Evolutionary conservation across 2,888 invertebrate species (phyloP).

Genomic region (Subacronicta megacephala): DNA sequence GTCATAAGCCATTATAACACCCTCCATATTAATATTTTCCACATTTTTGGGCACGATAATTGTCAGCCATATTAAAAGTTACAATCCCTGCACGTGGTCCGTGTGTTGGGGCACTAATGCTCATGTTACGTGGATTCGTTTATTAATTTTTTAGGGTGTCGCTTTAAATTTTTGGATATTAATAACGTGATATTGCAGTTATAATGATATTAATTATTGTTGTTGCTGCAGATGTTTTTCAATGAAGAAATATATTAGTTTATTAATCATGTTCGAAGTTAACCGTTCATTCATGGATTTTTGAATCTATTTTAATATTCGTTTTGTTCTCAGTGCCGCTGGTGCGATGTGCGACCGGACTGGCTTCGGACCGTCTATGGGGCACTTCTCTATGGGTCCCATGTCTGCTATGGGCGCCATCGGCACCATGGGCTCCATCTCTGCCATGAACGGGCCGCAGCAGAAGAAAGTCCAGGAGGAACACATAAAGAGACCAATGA

Average conservation of each 20-base stretch:
- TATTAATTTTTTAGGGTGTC: slow-evolving; percentile 58
- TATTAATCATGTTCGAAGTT: too few relatives aligned
- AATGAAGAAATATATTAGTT: background rate
- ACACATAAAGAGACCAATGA: slow-evolving; percentile 99
- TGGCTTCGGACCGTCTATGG: slow-evolving; percentile 91
- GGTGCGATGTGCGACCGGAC: slow-evolving; percentile 93
- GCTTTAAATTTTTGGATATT: slow-evolving; percentile 21
- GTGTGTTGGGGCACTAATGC: slow-evolving; percentile 56
- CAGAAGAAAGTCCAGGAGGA: slow-evolving; percentile 92
- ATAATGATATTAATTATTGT: slow-evolving; percentile 19
- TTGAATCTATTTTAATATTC: too few relatives aligned
- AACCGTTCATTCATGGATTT: too few relatives aligned
- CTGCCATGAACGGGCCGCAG: slow-evolving; percentile 89
- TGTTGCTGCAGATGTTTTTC: background rate
- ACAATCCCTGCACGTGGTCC: slow-evolving; percentile 73
- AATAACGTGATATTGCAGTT: slow-evolving; percentile 32
- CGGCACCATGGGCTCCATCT: slow-evolving; percentile 88
- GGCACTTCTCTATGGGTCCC: slow-evolving; percentile 87
- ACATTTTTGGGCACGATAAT: slow-evolving; percentile 81
- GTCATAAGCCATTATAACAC: slow-evolving; percentile 73
- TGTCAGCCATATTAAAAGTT: slow-evolving; percentile 83
- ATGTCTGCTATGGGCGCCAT: slow-evolving; percentile 90
- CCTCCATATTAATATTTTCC: slow-evolving; percentile 85
- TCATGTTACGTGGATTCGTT: slow-evolving; percentile 53
- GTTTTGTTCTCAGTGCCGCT: slow-evolving; percentile 90